Evolutionary conservation across 2,888 invertebrate species (phyloP), one percentile per base, ranked within the genome.

Genomic region (Melinaea menophilus): DNA sequence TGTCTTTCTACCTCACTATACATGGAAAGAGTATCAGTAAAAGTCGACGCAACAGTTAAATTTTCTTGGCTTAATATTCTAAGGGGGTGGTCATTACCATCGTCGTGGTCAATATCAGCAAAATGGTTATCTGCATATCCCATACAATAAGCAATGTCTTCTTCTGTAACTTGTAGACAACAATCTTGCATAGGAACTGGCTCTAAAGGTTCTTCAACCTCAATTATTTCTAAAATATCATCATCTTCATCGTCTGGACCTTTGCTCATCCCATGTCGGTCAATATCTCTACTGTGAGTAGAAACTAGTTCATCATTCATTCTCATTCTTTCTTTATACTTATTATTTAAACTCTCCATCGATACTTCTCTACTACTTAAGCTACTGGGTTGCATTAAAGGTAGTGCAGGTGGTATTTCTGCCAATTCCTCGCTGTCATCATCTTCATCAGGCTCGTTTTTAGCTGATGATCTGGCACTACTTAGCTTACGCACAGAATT

Each of bases 1-100:
- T 93, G 92, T 65, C 94, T 85, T 79, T 94, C 94, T 63, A 94
- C 88, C 83, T 94, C 94, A 71, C 93, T 94, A 65, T 93, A 93
- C 61, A 93, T 86, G 1, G 93, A 93, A 79, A 93, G 84, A 0
- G 93, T 93, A 90, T 96, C 96, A 12, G 96, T 95, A 77, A 97
- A 97, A 55, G 97, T 97, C 45, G 97, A 97, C 7, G 97, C 96
- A 31, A 96, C 95, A 5, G 97, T 97, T 70, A 98, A 91, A 84
- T 97, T 97, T 89, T 97, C 97, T 86, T 97, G 96, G 77, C 97
- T 97, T 54, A 98, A 92, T 73, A 97, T 95, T 72, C 97, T 92
- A 58, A 98, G 87, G 0, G 97, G 97, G 91, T 98, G 97, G 78
- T 95, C 96, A 68, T 95, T 94, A 61, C 83, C 86, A 72, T 93